Evolutionary conservation across 2,797 vertebrate species (phyloP), one percentile per base, ranked within the genome.

Genomic region (Vireo griseus): DNA sequence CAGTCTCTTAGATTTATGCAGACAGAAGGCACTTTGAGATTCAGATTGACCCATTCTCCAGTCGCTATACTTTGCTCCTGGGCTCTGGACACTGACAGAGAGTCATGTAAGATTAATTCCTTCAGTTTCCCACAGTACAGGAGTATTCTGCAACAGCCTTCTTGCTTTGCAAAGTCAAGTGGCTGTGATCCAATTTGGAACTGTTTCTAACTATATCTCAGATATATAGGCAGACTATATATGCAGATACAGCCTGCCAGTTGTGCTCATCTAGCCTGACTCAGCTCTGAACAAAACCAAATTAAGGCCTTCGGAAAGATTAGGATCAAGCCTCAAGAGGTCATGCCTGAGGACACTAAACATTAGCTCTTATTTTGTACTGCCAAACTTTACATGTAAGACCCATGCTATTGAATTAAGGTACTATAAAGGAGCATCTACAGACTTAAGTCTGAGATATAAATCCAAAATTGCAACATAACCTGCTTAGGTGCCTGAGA

Each of bases 81-180:
- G 16, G 9, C 5, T 45, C 48, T 13, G 61, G 51, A 62, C 63
- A 21, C 17, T 28, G 61, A 25, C 18, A 74, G 28, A 24, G 13
- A 54, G 12, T 7, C 15, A 25, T 39, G 22, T 55, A 73, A 73
- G 59, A 82, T 50, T 11, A 65, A 47, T 51, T 87, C 14, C 59
- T 31, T 62, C 45, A 9, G 24, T 40, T 80, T 74, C 37, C 37
- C 62, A 69, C 33, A 15, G 39, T 11, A 11, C 11, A 48, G 45
- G 29, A 65, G 24, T 24, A 21, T 77, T 66, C 37, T 88, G 50
- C 48, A 89, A 3, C 14, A 66, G 40, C 15, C 31, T 37, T 68
- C 76, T 80, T 93, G 20, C 26, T 85, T 85, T 89, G 42, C 71
- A 82, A 91, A 74, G 52, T n/a, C 54, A 59, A 71, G 47, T 48